Evolutionary conservation across 2,797 vertebrate genomes (phyloP), one percentile per base, ranked within the genome.

Genomic region (Enteromius anoplus): DNA sequence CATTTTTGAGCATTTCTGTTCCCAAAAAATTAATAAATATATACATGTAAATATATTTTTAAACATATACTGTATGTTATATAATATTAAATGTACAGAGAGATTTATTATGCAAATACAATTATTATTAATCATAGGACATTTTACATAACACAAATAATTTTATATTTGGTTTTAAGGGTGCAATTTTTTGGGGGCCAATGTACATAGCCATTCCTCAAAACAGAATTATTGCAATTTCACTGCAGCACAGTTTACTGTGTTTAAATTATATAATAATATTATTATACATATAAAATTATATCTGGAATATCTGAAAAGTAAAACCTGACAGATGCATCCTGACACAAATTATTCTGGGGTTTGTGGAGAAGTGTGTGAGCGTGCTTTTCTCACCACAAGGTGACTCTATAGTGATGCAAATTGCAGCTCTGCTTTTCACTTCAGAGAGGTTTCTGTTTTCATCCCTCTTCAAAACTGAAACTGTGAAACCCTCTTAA

Each of bases 401-500:
- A n/a, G 4, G 42, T 72, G 75, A 76, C 14, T 62, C 60, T 65
- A 49, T 32, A 65, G 75, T 78, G 26, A 81, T 81, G 42, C 29
- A 73, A 72, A 73, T 73, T 3, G 29, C 60, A 58, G 11, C 14
- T 71, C 26, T 72, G 11, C 15, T 34, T 81, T 80, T 70, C 51
- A 42, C 65, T 58, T 80, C 66, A 45, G n/a, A 80, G 49, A 21
- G 32, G 23, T 34, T 75, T 78, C 66, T 68, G 21, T 79, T 76
- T 75, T 65, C 76, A 75, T 4, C 23, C 53, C 65, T 72, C 53
- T 69, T 82, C 58, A 68, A 51, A 87, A 71, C 45, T 55, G 55
- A 77, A 64, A 62, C 37, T 23, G 26, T 21, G 9, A 68, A 62
- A n/a, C 14, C 19, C 29, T 72, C 60, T 70, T 51, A 65, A 76